These are phyloP conservation scores for Orycteropus afer DNA, from an alignment of 2,113 vertebrate genomes.

Conservation along the genomic window DNA sequence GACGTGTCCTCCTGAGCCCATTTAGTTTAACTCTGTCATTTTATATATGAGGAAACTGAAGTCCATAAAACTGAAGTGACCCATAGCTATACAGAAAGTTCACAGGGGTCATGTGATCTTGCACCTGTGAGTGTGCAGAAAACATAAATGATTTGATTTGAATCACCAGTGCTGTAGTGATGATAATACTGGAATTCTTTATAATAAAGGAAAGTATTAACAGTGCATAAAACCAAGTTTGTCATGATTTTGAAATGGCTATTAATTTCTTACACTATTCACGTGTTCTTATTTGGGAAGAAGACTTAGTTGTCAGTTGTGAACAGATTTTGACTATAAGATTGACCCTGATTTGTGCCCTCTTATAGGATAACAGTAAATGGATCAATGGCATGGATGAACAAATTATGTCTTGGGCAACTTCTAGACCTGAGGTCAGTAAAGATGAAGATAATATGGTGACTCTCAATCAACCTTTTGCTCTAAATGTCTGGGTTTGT, in stretches of 20 bases:
- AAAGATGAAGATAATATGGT: neutral
- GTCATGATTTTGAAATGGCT: neutral
- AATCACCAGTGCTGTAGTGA: neutral
- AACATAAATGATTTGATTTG: slow-evolving; percentile 13
- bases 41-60: slow-evolving; percentile 2
- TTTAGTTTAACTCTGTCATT: slow-evolving; percentile 34
- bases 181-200: neutral
- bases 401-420: slow-evolving; percentile 99
- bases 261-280: slow-evolving; percentile 15
- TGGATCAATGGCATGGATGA: slow-evolving; percentile 97
- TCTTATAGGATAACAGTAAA: slow-evolving; percentile 95
- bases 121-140: neutral
- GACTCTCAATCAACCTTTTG: slow-evolving; percentile 14
- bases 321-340: neutral
- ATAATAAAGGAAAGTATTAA: slow-evolving; percentile 32
- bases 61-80: neutral
- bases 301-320: slow-evolving; percentile 17
- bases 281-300: neutral
- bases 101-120: neutral
- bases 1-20: neutral
- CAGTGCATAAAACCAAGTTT: slow-evolving; percentile 28
- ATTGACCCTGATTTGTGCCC: neutral
- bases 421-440: slow-evolving; percentile 95
- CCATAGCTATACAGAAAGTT: neutral
- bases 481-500: slow-evolving; percentile 42